phyloP scores from a whole-genome alignment of 1,140 invertebrate genomes.

The Bombyx mori region ASM3026992v2 NC_085109.1:10278501-10279000 shows the following conservation, averaged over 20 bases:
- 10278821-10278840: conserved; percentile 69
- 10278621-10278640: conserved; percentile 41
- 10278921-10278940: conserved; percentile 67
- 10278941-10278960: conserved; percentile 25
- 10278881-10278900: conserved; percentile 63
- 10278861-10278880: conserved; percentile 62
- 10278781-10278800: conserved; percentile 44
- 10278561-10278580: conserved; percentile 69
- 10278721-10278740: conserved; percentile 18
- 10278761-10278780: conserved; percentile 22
- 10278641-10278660: conserved; percentile 16
- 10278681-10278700: conserved; percentile 1
- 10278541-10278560: conserved; percentile 72
- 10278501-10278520: conserved; percentile 71
- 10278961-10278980: too few relatives aligned
- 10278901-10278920: conserved; percentile 49
- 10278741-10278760: conserved; percentile 22
- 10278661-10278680: conserved; percentile 43
- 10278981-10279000: neutral
- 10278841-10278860: conserved; percentile 63
- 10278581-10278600: conserved; percentile 66
- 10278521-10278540: conserved; percentile 70
- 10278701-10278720: conserved; percentile 35
- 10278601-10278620: conserved; percentile 65
- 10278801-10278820: conserved; percentile 54